A percentile compares a stretch with the other conserved stretches of the same genome.
phyloP scores from a whole-genome alignment of 2,113 vertebrate genomes.

The Hippocampus guttulatus region DNA sequence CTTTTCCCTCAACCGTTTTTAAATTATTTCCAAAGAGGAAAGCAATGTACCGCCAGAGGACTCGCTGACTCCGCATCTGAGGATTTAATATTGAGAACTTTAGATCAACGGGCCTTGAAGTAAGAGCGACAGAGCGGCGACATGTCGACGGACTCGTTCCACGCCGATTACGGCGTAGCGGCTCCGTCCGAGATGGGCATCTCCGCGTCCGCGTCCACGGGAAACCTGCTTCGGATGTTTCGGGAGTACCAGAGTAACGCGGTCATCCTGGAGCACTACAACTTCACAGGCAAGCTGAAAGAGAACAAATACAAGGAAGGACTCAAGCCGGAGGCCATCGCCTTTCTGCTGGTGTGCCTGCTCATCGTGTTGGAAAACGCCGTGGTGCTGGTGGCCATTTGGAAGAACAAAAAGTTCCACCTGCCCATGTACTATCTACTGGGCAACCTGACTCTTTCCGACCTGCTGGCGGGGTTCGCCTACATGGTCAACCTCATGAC shows the following conservation, averaged over 20 bases:
- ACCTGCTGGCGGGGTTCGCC: slow-evolving; percentile 83
- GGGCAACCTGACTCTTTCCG: slow-evolving; percentile 85
- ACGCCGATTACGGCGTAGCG: slow-evolving; percentile 28
- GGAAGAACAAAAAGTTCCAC: slow-evolving; percentile 87
- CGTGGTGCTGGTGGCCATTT: slow-evolving; percentile 80
- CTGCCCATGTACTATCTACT: slow-evolving; percentile 86
- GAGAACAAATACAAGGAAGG: slow-evolving; percentile 73
- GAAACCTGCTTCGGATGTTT: slow-evolving; percentile 61
- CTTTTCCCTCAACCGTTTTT: neutral
- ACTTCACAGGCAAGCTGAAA: slow-evolving; percentile 83
- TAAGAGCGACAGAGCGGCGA: neutral
- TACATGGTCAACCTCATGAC: slow-evolving; percentile 86
- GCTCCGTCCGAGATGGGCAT: slow-evolving; percentile 22
- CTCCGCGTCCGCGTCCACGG: slow-evolving; percentile 12
- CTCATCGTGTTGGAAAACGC: slow-evolving; percentile 84
- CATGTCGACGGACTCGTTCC: slow-evolving; percentile 49
- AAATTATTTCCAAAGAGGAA: slow-evolving; percentile 2
- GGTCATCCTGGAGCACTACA: slow-evolving; percentile 80
- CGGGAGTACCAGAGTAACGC: slow-evolving; percentile 71
- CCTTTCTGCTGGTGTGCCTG: slow-evolving; percentile 80
- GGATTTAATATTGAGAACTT: slow-evolving; percentile 29
- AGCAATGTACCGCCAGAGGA: slow-evolving; percentile 36
- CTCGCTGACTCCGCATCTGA: slow-evolving; percentile 23
- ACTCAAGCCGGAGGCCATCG: slow-evolving; percentile 72
- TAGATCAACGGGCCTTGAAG: neutral